Percentiles rank a stretch among this genome's conserved stretches.
These are phyloP conservation scores for Bacillus rossius DNA, from an alignment of 1,140 invertebrate species.

Conservation along the genomic window DNA sequence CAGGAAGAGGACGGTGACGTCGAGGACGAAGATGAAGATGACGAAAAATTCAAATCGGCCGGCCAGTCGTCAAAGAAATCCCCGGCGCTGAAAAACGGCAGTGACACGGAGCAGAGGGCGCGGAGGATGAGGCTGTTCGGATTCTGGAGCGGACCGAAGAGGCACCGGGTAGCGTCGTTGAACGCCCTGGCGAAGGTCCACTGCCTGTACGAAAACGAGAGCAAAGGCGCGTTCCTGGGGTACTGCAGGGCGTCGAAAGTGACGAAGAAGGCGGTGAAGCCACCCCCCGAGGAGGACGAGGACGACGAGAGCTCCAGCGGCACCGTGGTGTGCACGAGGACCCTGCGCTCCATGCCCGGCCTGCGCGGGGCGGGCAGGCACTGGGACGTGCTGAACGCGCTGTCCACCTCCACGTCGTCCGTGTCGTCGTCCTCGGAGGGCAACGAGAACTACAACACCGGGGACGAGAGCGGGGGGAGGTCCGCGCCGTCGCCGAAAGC, in stretches of 20 bases:
- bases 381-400: constrained; percentile 65
- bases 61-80: background rate
- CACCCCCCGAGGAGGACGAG: constrained; percentile 27
- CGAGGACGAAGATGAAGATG: background rate
- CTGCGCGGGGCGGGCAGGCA: constrained; percentile 71
- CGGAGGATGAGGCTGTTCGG: constrained; percentile 37
- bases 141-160: constrained; percentile 64
- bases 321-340: constrained; percentile 48
- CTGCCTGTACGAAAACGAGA: constrained; percentile 86
- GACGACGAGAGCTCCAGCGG: constrained; percentile 29
- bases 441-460: constrained; percentile 19
- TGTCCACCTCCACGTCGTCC: constrained; percentile 48
- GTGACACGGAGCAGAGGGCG: constrained; percentile 1
- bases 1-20: too few species aligned
- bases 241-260: constrained; percentile 29
- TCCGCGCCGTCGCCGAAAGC: constrained; percentile 15
- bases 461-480: constrained; percentile 36
- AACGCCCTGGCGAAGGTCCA: constrained; percentile 90
- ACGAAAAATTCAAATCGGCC: background rate
- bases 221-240: constrained; percentile 59
- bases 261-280: background rate
- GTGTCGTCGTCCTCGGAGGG: constrained; percentile 21
- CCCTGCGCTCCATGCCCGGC: constrained; percentile 63
- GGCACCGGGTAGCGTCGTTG: constrained; percentile 77
- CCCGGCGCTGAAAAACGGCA: background rate